A percentile compares a stretch with the other conserved stretches of the same genome.
These are phyloP conservation scores for Propithecus perrieri DNA, from an alignment of 2,797 vertebrate species.

Conservation along the genomic window DNA sequence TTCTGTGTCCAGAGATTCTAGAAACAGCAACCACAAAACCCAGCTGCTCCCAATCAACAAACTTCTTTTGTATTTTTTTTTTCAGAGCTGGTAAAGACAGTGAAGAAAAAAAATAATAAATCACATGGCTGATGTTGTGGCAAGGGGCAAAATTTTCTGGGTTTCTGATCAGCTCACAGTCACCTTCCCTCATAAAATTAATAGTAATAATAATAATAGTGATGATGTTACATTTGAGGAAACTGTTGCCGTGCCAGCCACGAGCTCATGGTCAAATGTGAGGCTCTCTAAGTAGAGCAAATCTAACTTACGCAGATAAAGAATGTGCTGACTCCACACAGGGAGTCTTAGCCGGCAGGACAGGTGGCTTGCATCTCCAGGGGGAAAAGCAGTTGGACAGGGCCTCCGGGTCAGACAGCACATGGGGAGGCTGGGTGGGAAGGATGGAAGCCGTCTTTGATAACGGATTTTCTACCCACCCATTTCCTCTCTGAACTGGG, in stretches of 20 bases:
- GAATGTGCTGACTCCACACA: neutral
- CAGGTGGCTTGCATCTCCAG: neutral
- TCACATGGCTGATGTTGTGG: neutral
- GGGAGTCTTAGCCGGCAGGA: neutral
- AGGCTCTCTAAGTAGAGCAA: neutral
- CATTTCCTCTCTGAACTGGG: neutral
- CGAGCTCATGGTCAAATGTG: neutral
- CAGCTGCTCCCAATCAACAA: neutral
- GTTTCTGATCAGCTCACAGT: constrained; percentile 38
- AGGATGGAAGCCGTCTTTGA: neutral
- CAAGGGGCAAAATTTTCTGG: neutral
- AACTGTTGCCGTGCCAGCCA: neutral
- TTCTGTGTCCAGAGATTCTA: neutral
- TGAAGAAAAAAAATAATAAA: neutral
- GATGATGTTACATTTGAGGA: neutral
- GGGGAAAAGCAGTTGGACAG: neutral
- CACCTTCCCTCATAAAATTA: neutral
- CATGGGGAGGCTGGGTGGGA: too few relatives aligned
- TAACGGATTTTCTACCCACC: neutral
- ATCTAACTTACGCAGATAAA: neutral
- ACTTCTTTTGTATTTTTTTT: neutral
- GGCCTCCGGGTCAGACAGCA: neutral
- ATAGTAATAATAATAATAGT: neutral
- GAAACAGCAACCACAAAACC: neutral
- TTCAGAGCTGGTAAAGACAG: neutral